Base-by-base conservation (phyloP, 2,888 invertebrate species). In the Heteropelma amictum region DNA sequence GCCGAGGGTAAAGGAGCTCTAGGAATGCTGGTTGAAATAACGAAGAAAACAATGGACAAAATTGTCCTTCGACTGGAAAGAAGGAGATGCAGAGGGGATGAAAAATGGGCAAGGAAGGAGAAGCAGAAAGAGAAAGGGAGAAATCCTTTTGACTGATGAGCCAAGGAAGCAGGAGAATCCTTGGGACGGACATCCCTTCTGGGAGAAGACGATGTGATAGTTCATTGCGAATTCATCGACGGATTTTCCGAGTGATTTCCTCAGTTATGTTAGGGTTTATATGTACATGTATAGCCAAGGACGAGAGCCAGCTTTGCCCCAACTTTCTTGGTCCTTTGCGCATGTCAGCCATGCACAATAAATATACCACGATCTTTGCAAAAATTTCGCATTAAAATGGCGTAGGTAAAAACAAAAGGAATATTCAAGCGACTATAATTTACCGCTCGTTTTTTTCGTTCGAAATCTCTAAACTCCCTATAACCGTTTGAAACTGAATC, bases 171-270 rank as follows among this genome's bases (percentile, higher is more conserved):
- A 33, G 23, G 51, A 71, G 75, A 71, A 76, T 71, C 71, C 63
- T 63, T 60, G 33, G 58, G 58, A 71, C 65, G 61, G 79, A 80
- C 81, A 76, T 49, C 76, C 69, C 72, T 71, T 80, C 49, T n/a
- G 56, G 38, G 63, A 28, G 54, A 42, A 47, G 42, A 68, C 58
- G 63, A 12, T 58, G n/a, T n/a, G 75, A 68, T 71, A 63, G 71
- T 76, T 83, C 82, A 81, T 83, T 83, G 82, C 80, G 82, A 84
- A 84, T 84, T 84, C 84, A 84, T 84, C 82, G 83, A 68, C 78
- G 80, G 80, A 84, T 84, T 84, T 84, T 84, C 84, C 84, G 81
- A 84, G 82, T 84, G 84, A 84, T 84, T 84, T 83, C 82, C 81
- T 81, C 78, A 80, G 83, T 83, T 83, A 82, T 81, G 82, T 81